phyloP scores from a whole-genome alignment of 2,888 invertebrate genomes.

The Tiliacea aurago region DNA sequence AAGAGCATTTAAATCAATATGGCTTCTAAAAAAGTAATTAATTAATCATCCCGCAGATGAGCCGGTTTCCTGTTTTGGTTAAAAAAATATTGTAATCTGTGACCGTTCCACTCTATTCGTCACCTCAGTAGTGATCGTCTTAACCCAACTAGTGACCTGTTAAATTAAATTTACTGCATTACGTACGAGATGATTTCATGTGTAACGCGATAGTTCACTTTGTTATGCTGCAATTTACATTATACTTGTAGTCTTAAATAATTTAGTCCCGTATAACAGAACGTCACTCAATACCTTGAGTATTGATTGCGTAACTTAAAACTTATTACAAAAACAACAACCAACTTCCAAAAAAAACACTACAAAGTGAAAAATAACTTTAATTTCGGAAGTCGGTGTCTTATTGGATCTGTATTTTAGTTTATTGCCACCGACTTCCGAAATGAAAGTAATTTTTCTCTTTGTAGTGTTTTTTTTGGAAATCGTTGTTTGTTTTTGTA shows the following conservation, averaged over 20 bases:
- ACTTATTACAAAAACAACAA: no score
- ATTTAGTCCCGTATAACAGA: no score
- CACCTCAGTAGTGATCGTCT: constrained; percentile 69
- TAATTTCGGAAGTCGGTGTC: no score
- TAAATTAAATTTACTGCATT: constrained; percentile 74
- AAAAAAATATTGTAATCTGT: constrained; percentile 76
- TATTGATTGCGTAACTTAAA: no score
- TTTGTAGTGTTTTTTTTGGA: no score
- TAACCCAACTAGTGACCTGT: constrained; percentile 80
- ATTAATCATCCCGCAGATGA: constrained; percentile 67
- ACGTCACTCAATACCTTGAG: no score
- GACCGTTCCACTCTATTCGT: constrained; percentile 74
- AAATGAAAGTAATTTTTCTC: no score
- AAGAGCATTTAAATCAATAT: constrained; percentile 40
- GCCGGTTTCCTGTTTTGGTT: constrained; percentile 74
- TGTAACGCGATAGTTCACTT: constrained; percentile 59
- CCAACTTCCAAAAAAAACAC: no score
- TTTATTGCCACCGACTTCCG: no score
- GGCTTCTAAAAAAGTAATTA: constrained; percentile 74
- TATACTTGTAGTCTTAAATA: constrained; percentile 42
- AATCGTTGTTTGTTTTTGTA: no score
- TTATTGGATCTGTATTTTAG: no score
- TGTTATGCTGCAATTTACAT: constrained; percentile 43
- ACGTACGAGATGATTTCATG: constrained; percentile 62
- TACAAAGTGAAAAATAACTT: no score